Percentiles rank a stretch among this genome's conserved stretches.
phyloP scores from a whole-genome alignment of 2,888 invertebrate species.

The Mimachlamys varia region DNA sequence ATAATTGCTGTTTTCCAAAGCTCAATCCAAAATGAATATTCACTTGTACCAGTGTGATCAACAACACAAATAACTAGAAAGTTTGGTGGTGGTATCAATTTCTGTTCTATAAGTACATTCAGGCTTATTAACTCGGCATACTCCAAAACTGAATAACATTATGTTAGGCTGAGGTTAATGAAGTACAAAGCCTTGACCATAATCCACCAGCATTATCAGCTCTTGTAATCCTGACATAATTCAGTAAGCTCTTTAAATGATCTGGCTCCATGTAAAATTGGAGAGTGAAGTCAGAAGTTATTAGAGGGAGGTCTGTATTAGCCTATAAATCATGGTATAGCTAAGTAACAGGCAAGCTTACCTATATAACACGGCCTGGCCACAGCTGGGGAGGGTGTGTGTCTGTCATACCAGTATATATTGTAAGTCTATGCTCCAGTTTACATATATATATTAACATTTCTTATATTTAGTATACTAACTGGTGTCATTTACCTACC shows the following conservation, averaged over 20 bases:
- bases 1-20: not conserved
- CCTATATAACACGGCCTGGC: not conserved
- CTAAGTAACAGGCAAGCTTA: not conserved
- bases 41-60: not conserved
- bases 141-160: not conserved
- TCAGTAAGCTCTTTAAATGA: not conserved
- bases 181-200: not conserved
- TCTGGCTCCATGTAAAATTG: not conserved
- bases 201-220: not conserved
- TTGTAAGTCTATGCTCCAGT: not conserved
- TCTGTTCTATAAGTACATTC: not conserved
- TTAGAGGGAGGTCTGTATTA: not conserved
- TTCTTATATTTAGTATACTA: not conserved
- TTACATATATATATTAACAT: no score
- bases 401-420: not conserved
- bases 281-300: conserved; percentile 8
- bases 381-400: not conserved
- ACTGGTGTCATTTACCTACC: not conserved
- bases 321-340: not conserved
- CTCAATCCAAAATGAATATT: not conserved
- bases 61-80: not conserved
- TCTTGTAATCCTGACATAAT: not conserved
- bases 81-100: not conserved
- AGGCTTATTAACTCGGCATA: not conserved
- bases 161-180: not conserved